These are phyloP conservation scores for Heliconius sara DNA, from an alignment of 2,888 invertebrate species.

Conservation along the genomic window DNA sequence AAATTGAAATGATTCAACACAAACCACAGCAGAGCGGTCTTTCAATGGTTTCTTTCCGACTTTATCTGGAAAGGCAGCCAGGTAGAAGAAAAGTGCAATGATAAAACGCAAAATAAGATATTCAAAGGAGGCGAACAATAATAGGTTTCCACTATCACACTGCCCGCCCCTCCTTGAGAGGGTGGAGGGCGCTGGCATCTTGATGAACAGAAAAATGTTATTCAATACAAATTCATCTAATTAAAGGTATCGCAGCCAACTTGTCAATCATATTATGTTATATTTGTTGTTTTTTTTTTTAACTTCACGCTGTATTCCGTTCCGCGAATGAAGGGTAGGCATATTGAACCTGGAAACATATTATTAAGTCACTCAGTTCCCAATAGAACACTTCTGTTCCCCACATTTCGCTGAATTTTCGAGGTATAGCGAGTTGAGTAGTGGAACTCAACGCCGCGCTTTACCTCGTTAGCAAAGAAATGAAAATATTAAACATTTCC, in stretches of 20 bases:
- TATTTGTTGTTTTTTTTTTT: background rate
- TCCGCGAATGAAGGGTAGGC: too few relatives aligned
- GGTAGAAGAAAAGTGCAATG: conserved; percentile 32
- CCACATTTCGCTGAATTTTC: background rate
- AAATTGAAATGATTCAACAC: conserved; percentile 17
- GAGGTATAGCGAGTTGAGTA: background rate
- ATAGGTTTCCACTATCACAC: conserved; percentile 29
- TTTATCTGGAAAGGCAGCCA: conserved; percentile 19
- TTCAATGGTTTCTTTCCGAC: conserved; percentile 12
- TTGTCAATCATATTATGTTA: background rate
- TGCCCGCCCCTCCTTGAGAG: background rate
- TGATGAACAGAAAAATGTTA: conserved; percentile 15
- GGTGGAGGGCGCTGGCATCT: background rate
- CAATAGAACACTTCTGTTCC: background rate
- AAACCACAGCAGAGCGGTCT: background rate
- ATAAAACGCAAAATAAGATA: conserved; percentile 28
- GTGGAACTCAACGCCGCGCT: background rate
- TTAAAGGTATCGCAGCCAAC: background rate
- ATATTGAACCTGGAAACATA: too few relatives aligned
- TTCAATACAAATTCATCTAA: conserved; percentile 6
- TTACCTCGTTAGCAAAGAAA: background rate
- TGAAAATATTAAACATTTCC: too few relatives aligned
- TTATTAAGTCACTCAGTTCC: background rate
- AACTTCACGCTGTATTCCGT: too few relatives aligned
- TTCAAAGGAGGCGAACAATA: conserved; percentile 20